Evolutionary conservation across 2,888 invertebrate genomes (phyloP), one percentile per base, ranked within the genome.

Genomic region (Rotaria magnacalcarata): DNA sequence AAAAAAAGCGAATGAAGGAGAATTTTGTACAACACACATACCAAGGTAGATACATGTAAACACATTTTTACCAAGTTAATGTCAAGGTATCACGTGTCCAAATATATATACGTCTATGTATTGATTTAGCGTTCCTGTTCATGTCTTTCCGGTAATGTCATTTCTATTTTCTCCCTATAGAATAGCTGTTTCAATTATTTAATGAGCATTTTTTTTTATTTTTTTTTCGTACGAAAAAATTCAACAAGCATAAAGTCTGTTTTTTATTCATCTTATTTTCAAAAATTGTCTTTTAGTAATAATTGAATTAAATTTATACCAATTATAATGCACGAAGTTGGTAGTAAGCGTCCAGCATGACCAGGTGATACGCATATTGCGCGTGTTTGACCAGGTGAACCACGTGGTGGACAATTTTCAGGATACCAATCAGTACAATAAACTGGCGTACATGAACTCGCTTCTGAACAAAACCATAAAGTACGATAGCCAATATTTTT

Each of bases 71-170:
- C 6, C 16, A 34, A 19, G 19, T 19, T 34, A 19, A 67, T 67
- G 67, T 67, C 67, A 67, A 34, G 67, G 67, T 19, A 19, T 67
- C 67, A 67, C 67, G 67, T 67, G 67, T 67, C 34, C 67, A 67
- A 67, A 67, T 67, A 67, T 67, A 27, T 60, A 0, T 54, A 54
- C 10, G 0, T 54, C 5, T 24, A 24, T 56, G 14, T 56, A 56
- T 56, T 56, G 56, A 56, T 56, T 56, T 56, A 2, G 56, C 24
- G 24, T 56, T 56, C 24, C 24, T 56, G 8, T 34, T 24, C 24
- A 56, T 56, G 56, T 56, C 56, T 56, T 8, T 56, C 24, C 56
- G 56, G 21, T 21, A 54, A 21, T 21, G 21, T 54, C 19, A 54
- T 5, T 19, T 54, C 2, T 19, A 54, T 54, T 5, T 54, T 52